Percentiles rank a stretch among this genome's conserved stretches.
These are phyloP conservation scores for Ooceraea biroi DNA, from an alignment of 1,140 invertebrate species.

Conservation along the genomic window DNA sequence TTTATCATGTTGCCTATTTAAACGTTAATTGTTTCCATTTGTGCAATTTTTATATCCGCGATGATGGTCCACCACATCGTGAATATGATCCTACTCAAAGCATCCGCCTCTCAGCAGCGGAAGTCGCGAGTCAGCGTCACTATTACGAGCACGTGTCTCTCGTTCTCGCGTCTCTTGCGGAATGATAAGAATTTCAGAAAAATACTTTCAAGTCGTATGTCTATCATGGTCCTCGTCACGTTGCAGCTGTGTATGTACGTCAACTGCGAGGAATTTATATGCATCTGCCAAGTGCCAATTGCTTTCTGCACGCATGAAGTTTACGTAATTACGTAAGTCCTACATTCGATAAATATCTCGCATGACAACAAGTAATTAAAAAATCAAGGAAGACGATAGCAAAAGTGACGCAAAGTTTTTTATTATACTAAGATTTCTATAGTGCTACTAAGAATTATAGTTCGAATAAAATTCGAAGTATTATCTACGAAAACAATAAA, in stretches of 20 bases:
- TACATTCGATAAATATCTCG: not conserved
- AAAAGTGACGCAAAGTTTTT: no score
- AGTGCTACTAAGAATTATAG: no score
- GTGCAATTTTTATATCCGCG: not conserved
- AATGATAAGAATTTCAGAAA: constrained; percentile 45
- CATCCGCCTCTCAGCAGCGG: constrained; percentile 6
- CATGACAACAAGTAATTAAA: not conserved
- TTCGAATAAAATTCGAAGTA: no score
- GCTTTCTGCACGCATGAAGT: not conserved
- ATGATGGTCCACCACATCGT: not conserved
- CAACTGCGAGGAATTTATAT: not conserved
- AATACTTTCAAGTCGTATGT: constrained; percentile 13
- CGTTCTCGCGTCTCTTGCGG: constrained; percentile 12
- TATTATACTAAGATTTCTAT: no score
- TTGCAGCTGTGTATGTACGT: not conserved
- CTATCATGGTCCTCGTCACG: not conserved
- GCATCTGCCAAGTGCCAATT: not conserved
- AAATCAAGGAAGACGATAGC: not conserved
- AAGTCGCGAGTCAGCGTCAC: constrained; percentile 33
- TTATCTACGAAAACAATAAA: not conserved
- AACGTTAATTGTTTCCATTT: constrained; percentile 1
- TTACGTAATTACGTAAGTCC: not conserved
- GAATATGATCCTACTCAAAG: not conserved
- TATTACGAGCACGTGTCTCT: constrained; percentile 42
- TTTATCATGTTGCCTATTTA: not conserved